Evolutionary conservation across 2,113 vertebrate species (phyloP), one percentile per base, ranked within the genome.

Genomic region (Formicarius rufipectus): DNA sequence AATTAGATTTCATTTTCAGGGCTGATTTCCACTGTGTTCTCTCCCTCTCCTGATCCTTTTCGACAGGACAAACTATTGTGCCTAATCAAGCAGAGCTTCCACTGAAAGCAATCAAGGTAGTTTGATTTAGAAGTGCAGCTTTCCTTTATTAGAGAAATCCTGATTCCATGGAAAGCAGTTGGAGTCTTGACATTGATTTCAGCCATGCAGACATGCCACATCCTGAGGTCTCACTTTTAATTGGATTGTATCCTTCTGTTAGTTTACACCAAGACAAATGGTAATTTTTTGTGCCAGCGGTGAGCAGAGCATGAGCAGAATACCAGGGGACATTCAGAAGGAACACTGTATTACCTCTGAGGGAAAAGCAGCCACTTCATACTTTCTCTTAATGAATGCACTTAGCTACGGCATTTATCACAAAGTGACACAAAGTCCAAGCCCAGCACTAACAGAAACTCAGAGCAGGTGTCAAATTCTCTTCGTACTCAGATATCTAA

Each of bases 1-100:
- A 79, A 52, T 39, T 21, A 67, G 39, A 20, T 62, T 45, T 84
- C 58, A 73, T 87, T 87, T 9, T 50, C 76, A 56, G 40, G 25
- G 28, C 49, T 88, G 53, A 62, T 58, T 88, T 50, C 56, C 17
- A 7, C 35, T 56, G 27, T 66, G 8, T 31, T 81, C 24, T 67
- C 75, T 84, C 73, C 67, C 22, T 63, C 75, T 85, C 73, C 72
- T 33, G 35, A 80, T 72, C 62, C 10, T 42, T 19, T 78, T 69
- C 35, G 47, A 62, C 47, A 47, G 24, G 12, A 79, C 20, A 52
- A 80, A 76, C 62, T 37, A 5, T 49, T 52, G n/a, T 66, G 20
- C 50, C 66, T 84, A 75, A 95, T 95, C 76, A 94, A 78, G 83
- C 49, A 83, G 56, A 95, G 49, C 60, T 84, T 59, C 63, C 73